Conservation (phyloP, 1,140 invertebrate species). For the Drosophila ercepeae region DNA sequence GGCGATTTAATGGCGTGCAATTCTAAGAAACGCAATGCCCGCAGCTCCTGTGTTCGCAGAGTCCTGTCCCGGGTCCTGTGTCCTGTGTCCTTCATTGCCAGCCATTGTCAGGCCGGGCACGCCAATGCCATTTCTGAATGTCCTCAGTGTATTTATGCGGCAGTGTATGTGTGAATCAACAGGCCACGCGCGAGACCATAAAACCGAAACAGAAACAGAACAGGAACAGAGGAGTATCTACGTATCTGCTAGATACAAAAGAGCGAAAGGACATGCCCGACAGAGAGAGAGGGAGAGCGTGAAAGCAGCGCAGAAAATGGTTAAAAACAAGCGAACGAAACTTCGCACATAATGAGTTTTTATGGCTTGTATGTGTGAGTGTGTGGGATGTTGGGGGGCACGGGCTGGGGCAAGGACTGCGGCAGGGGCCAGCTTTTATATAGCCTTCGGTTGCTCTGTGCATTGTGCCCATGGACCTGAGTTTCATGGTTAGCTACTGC, state of each 20-base stretch:
- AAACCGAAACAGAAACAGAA: conserved; percentile 57
- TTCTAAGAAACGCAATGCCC: conserved; percentile 62
- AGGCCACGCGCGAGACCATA: conserved; percentile 72
- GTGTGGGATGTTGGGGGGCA: conserved; percentile 10
- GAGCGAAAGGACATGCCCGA: not conserved
- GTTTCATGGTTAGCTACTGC: not conserved
- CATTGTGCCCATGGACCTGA: conserved; percentile 10
- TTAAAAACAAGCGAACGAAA: conserved; percentile 56
- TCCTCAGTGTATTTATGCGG: conserved; percentile 36
- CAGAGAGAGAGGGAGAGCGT: not conserved
- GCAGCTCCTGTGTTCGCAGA: conserved; percentile 1
- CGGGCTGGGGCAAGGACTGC: not conserved
- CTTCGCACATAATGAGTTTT: conserved; percentile 79
- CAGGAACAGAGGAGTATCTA: conserved; percentile 17
- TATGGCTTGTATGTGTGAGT: conserved; percentile 40
- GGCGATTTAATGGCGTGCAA: conserved; percentile 73
- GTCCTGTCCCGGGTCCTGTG: conserved; percentile 25
- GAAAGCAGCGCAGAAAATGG: conserved; percentile 4
- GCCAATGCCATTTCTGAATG: conserved; percentile 57
- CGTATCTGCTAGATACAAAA: conserved; percentile 4
- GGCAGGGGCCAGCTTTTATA: conserved; percentile 46
- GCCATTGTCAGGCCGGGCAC: conserved; percentile 67
- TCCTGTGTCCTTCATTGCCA: conserved; percentile 54
- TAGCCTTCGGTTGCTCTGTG: conserved; percentile 45
- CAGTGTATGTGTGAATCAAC: conserved; percentile 56